Percentiles rank a stretch among this genome's conserved stretches.
Evolutionary conservation across 2,797 vertebrate species (phyloP).

Genomic region (Alauda arvensis): DNA sequence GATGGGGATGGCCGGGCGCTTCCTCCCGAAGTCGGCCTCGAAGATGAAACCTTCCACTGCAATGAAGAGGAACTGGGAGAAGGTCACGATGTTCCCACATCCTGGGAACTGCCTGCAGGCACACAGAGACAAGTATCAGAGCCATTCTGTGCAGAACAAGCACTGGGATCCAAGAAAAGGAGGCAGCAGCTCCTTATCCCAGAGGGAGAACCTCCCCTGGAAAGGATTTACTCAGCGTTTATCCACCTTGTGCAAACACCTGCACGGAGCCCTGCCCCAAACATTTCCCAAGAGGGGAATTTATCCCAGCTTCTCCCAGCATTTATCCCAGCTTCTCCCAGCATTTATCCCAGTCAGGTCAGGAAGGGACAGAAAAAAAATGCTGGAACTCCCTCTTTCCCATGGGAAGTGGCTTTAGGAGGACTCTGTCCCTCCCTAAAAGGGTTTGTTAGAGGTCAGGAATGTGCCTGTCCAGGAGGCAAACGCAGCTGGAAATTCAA

Average conservation of each 20-base stretch:
- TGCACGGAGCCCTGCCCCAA: background rate
- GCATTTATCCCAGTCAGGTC: background rate
- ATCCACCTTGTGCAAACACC: background rate
- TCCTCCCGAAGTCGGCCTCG: constrained; percentile 86
- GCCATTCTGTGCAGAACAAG: background rate
- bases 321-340: too few relatives aligned
- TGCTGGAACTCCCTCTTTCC: background rate
- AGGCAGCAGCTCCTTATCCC: background rate
- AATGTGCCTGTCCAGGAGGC: background rate
- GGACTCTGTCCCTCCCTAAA: too few relatives aligned
- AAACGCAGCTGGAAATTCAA: background rate
- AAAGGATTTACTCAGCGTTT: background rate
- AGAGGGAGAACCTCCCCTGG: background rate
- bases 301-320: too few relatives aligned
- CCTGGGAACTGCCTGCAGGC: constrained; percentile 87
- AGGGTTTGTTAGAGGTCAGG: background rate
- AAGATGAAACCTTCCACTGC: constrained; percentile 92
- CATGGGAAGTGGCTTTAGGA: background rate
- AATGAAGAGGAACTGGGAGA: constrained; percentile 93
- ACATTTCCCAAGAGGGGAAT: background rate
- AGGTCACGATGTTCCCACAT: constrained; percentile 95
- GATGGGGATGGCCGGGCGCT: constrained; percentile 85
- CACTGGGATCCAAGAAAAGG: background rate
- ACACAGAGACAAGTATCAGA: background rate
- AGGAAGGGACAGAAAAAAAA: background rate